These are phyloP conservation scores for Drosophila arizonae DNA, from an alignment of 1,140 invertebrate genomes.

Conservation along the genomic window DNA sequence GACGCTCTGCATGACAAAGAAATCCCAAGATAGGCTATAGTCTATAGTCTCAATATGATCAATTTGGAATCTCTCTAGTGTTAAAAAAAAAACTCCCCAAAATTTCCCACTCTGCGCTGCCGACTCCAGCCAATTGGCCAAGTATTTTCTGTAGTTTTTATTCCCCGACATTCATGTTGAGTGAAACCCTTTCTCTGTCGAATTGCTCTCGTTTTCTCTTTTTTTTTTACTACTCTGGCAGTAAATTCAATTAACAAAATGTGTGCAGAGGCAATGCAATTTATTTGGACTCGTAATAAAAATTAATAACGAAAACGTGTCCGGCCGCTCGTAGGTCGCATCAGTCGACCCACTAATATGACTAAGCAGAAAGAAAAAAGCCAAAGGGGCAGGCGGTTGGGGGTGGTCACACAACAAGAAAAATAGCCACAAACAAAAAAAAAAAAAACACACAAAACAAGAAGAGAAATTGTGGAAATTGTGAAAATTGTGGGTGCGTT, in stretches of 20 bases:
- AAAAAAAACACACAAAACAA: slow-evolving; percentile 18
- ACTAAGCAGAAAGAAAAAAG: slow-evolving; percentile 60
- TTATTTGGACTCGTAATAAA: slow-evolving; percentile 76
- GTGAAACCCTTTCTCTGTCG: no score
- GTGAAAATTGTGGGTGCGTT: slow-evolving; percentile 13
- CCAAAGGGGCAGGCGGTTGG: no score
- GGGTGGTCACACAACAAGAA: no score
- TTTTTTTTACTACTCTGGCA: slow-evolving; percentile 26
- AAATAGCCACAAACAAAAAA: slow-evolving; percentile 5
- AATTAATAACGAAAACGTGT: slow-evolving; percentile 81
- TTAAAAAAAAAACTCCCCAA: no score
- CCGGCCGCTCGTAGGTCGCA: slow-evolving; percentile 43
- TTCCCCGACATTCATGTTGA: no score
- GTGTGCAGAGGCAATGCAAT: slow-evolving; percentile 63
- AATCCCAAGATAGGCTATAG: no score
- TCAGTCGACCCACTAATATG: slow-evolving; percentile 64
- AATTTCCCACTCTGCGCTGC: no score
- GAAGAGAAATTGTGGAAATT: slow-evolving; percentile 19
- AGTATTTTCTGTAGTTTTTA: no score
- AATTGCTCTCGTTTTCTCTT: not conserved
- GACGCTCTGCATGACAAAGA: no score
- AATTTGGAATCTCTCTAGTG: no score
- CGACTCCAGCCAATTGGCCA: no score
- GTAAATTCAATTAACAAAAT: slow-evolving; percentile 75
- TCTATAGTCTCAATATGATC: no score